phyloP scores from a whole-genome alignment of 1,140 invertebrate species.

The Leptoteleia sp. region DNA sequence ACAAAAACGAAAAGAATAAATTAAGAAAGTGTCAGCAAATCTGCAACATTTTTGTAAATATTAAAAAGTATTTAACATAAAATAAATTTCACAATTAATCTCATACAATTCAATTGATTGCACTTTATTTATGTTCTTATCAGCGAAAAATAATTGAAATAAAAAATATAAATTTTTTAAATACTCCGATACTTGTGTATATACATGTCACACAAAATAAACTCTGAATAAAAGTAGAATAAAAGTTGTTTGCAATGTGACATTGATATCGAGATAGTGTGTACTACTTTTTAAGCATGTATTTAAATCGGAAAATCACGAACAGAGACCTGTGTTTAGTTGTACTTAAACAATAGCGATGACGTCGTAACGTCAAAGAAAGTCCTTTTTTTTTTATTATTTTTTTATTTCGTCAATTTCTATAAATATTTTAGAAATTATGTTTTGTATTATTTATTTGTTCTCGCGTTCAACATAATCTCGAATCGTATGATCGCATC shows the following conservation, averaged over 20 bases:
- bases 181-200: constrained; percentile 51
- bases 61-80: too few relatives aligned
- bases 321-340: constrained; percentile 60
- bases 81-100: too few relatives aligned
- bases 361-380: constrained; percentile 27
- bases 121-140: constrained; percentile 18
- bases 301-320: constrained; percentile 57
- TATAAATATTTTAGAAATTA: constrained; percentile 30
- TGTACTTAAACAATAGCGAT: constrained; percentile 60
- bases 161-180: constrained; percentile 33
- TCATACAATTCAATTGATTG: too few relatives aligned
- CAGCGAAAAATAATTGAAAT: constrained; percentile 22
- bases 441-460: constrained; percentile 60
- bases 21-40: too few relatives aligned
- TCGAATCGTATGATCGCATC: constrained; percentile 47
- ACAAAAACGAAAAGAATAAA: too few relatives aligned
- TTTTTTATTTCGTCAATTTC: constrained; percentile 38
- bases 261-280: constrained; percentile 60
- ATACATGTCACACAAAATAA: constrained; percentile 56
- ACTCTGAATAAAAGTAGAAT: constrained; percentile 58
- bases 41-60: too few relatives aligned
- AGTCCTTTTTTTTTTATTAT: too few relatives aligned
- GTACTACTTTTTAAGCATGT: constrained; percentile 59
- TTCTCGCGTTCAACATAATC: constrained; percentile 35
- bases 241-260: constrained; percentile 64